A percentile compares a stretch with the other conserved stretches of the same genome.
Conservation (phyloP, 2,888 invertebrate species). For the Nineta flava region DNA sequence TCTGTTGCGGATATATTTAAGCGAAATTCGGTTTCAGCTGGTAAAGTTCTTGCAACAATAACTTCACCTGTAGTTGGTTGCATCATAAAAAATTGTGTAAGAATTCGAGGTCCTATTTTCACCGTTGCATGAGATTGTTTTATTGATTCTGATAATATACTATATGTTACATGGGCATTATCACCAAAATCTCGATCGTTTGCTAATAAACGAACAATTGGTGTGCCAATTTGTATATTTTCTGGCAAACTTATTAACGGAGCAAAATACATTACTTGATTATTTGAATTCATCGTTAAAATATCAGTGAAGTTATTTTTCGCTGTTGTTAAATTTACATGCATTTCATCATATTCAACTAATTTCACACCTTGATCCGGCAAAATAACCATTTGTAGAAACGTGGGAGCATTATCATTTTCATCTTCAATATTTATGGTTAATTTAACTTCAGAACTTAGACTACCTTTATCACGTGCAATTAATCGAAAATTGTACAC, state of each 20-base stretch:
- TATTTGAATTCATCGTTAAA: slow-evolving; percentile 13
- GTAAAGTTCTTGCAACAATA: slow-evolving; percentile 49
- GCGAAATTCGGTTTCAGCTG: slow-evolving; percentile 58
- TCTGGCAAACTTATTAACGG: slow-evolving; percentile 57
- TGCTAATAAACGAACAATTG: slow-evolving; percentile 52
- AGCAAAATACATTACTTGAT: slow-evolving; percentile 19
- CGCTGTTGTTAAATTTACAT: slow-evolving; percentile 30
- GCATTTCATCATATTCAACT: slow-evolving; percentile 41
- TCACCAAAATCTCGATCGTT: slow-evolving; percentile 53
- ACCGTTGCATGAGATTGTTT: slow-evolving; percentile 33
- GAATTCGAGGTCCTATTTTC: slow-evolving; percentile 28
- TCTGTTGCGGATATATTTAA: slow-evolving; percentile 64
- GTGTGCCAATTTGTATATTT: slow-evolving; percentile 50
- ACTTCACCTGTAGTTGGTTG: slow-evolving; percentile 63
- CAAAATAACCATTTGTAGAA: slow-evolving; percentile 52
- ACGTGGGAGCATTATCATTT: slow-evolving; percentile 65
- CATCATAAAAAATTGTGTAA: slow-evolving; percentile 55
- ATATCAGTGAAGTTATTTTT: not conserved
- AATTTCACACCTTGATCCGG: slow-evolving; percentile 50
- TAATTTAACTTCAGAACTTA: slow-evolving; percentile 56
- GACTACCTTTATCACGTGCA: slow-evolving; percentile 60
- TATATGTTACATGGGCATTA: slow-evolving; percentile 57
- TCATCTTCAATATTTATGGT: slow-evolving; percentile 57
- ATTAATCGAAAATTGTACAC: slow-evolving; percentile 52
- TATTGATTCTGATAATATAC: slow-evolving; percentile 49